Percentiles rank a stretch among this genome's conserved stretches.
Conservation (phyloP, 2,113 vertebrate species). For the Erythrolamprus reginae region DNA sequence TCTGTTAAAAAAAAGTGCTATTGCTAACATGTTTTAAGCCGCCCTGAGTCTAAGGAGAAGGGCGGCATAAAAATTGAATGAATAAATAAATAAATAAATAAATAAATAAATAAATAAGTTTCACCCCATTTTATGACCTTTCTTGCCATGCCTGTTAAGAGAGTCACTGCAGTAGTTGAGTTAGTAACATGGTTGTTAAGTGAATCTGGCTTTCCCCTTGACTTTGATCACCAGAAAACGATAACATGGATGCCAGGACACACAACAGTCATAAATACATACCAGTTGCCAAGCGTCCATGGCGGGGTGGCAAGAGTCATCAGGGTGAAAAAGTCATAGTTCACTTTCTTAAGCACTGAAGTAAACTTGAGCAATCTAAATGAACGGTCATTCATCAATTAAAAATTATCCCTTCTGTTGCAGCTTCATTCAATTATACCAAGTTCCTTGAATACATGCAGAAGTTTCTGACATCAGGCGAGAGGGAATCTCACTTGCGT, state of each 20-base stretch:
- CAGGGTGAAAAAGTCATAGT: background rate
- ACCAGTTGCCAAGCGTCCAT: background rate
- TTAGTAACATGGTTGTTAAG: background rate
- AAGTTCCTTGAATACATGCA: conserved; percentile 42
- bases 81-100: too few relatives aligned
- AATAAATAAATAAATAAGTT: too few relatives aligned
- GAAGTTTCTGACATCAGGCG: conserved; percentile 5
- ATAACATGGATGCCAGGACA: background rate
- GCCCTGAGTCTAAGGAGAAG: too few relatives aligned
- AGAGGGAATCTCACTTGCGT: conserved; percentile 14
- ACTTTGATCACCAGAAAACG: background rate
- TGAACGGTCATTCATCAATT: background rate
- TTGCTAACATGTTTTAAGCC: too few relatives aligned
- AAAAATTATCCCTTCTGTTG: background rate
- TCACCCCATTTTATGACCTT: background rate
- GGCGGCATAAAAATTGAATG: too few relatives aligned
- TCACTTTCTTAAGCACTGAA: background rate
- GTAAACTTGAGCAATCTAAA: background rate
- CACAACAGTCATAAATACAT: background rate
- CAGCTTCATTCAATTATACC: conserved; percentile 57
- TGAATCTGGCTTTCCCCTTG: background rate
- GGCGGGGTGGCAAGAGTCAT: background rate
- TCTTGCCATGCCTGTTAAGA: background rate
- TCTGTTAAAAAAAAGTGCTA: too few relatives aligned
- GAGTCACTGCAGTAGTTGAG: background rate